Conservation (phyloP, 92 coral and sea anemone species). For the Actinernus sp. region DNA sequence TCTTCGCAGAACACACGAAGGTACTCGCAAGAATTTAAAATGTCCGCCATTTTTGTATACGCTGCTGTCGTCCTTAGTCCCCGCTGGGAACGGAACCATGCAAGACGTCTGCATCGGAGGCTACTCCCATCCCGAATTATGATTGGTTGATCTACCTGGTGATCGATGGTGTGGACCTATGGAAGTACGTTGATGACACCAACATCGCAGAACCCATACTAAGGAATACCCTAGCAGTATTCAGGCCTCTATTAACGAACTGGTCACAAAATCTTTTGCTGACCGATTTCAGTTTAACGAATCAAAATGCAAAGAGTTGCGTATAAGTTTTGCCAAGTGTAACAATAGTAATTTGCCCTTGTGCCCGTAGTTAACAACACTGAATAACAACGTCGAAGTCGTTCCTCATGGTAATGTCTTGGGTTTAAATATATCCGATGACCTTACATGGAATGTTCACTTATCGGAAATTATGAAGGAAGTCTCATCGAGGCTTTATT, state of each 20-base stretch:
- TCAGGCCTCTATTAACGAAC: constrained; percentile 20
- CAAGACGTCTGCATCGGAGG: no score
- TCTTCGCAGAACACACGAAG: no score
- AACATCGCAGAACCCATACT: background rate
- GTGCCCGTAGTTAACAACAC: no score
- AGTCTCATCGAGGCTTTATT: constrained; percentile 20
- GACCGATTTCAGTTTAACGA: constrained; percentile 32
- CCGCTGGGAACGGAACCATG: no score
- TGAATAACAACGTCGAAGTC: constrained; percentile 9
- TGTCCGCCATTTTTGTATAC: no score
- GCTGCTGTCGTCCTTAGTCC: no score
- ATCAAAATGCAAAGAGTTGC: constrained; percentile 30
- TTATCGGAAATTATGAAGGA: constrained; percentile 6
- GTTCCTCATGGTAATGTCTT: constrained; percentile 6
- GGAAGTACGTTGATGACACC: background rate
- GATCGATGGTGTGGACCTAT: no score
- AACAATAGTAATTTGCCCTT: no score
- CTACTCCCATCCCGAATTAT: no score
- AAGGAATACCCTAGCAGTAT: background rate
- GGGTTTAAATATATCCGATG: constrained; percentile 22
- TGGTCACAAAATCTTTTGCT: constrained; percentile 3
- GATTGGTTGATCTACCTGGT: no score
- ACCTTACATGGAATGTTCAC: constrained; percentile 34
- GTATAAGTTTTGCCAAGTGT: constrained; percentile 12
- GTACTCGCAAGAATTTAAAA: no score